Evolutionary conservation across 1,140 invertebrate genomes (phyloP).

Genomic region (Aphelinus atriplicis): DNA sequence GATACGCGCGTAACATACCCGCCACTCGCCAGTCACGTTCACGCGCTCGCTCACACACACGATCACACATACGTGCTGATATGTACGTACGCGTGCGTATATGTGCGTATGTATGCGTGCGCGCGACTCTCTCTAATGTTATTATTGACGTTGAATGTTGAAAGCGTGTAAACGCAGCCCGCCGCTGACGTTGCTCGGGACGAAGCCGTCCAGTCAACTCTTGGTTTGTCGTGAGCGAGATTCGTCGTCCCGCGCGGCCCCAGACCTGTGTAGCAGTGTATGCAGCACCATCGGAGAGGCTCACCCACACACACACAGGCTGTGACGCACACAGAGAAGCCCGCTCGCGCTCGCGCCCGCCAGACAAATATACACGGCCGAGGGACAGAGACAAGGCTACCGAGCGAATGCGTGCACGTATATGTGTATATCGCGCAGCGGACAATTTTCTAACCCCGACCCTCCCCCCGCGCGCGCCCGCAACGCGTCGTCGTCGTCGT

Average conservation of each 20-base stretch:
- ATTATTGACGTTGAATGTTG: conserved; percentile 37
- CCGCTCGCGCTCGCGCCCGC: background rate
- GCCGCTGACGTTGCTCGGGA: background rate
- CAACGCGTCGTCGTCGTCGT: no score
- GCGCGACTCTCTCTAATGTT: conserved; percentile 31
- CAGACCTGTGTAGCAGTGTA: no score
- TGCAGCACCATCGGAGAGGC: no score
- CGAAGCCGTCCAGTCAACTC: no score
- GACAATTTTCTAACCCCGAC: conserved; percentile 29
- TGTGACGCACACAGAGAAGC: background rate
- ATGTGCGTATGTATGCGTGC: background rate
- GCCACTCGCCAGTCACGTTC: conserved; percentile 2
- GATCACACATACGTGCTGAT: background rate
- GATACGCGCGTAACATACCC: no score
- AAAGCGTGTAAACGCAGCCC: conserved; percentile 6
- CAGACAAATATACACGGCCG: conserved; percentile 30
- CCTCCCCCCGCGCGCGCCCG: background rate
- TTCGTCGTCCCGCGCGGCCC: no score
- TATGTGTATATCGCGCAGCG: background rate
- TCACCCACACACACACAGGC: background rate
- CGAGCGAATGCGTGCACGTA: no score
- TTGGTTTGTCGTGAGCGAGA: no score
- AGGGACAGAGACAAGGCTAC: background rate
- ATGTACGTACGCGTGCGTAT: background rate
- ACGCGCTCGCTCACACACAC: conserved; percentile 3